Evolutionary conservation across 2,888 invertebrate species (phyloP).

Genomic region (Podabrus alpinus): DNA sequence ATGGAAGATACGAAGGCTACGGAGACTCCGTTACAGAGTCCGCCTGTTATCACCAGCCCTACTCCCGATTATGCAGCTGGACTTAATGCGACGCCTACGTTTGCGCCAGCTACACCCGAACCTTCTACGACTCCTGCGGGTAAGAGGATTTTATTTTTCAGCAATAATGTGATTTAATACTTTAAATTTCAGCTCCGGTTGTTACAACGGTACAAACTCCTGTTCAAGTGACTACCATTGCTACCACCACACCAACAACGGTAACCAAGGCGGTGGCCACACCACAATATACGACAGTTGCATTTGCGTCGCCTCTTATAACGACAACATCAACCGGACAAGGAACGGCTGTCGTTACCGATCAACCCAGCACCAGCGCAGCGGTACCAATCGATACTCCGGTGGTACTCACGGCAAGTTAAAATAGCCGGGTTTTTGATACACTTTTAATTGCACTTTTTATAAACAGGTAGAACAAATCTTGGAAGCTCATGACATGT

Average conservation of each 20-base stretch:
- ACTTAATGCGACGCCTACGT: too few relatives aligned
- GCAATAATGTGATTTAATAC: not conserved
- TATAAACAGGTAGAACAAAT: conserved; percentile 87
- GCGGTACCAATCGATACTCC: conserved; percentile 56
- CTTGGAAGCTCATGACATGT: conserved; percentile 97
- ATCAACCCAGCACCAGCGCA: conserved; percentile 41
- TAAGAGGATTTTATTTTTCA: conserved; percentile 16
- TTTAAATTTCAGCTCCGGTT: conserved; percentile 38
- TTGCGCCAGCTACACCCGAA: too few relatives aligned
- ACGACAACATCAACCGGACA: conserved; percentile 46
- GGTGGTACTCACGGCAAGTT: conserved; percentile 63
- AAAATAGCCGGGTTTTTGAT: not conserved
- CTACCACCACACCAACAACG: conserved; percentile 31
- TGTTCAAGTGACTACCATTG: not conserved
- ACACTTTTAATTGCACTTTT: not conserved
- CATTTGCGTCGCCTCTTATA: conserved; percentile 51
- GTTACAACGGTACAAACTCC: too few relatives aligned
- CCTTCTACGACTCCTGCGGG: conserved; percentile 45
- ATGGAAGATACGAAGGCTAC: conserved; percentile 68
- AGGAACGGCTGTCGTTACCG: conserved; percentile 46
- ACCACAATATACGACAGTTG: conserved; percentile 41
- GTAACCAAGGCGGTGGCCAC: conserved; percentile 37
- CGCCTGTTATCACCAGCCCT: too few relatives aligned
- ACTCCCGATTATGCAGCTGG: too few relatives aligned
- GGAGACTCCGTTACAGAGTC: conserved; percentile 50